Conservation (phyloP, 2,888 invertebrate species). For the Troglohyphantes excavatus region DNA sequence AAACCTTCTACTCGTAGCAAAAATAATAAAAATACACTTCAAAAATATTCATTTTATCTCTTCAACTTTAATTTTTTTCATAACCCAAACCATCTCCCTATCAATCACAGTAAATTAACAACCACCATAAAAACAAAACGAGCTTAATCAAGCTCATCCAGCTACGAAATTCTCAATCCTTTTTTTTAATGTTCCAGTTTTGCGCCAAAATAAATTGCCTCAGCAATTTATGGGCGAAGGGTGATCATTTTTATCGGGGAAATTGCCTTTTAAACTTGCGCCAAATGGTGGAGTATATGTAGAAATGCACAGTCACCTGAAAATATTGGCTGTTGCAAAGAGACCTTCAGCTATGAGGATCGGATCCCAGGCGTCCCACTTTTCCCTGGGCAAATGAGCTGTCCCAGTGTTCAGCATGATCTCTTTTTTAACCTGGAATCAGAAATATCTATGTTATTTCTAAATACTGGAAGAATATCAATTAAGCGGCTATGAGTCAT, state of each 20-base stretch:
- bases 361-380: conserved; percentile 99
- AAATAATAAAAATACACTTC: too few species aligned
- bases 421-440: conserved; percentile 88
- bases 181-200: not conserved
- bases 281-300: too few species aligned
- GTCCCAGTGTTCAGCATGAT: conserved; percentile 83
- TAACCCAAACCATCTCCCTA: not conserved
- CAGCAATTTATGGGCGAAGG: not conserved
- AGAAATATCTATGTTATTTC: too few species aligned
- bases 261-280: not conserved
- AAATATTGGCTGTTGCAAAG: conserved; percentile 99
- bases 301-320: conserved; percentile 82
- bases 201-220: not conserved
- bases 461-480: too few species aligned
- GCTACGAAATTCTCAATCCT: not conserved
- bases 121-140: not conserved
- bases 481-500: too few species aligned
- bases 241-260: not conserved
- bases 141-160: not conserved
- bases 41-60: not conserved
- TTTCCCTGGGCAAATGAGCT: conserved; percentile 89
- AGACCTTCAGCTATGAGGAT: conserved; percentile 97
- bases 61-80: not conserved
- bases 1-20: too few species aligned
- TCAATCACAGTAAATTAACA: not conserved